Conservation (phyloP, 2,888 invertebrate genomes). For the Dynastes maya region DNA sequence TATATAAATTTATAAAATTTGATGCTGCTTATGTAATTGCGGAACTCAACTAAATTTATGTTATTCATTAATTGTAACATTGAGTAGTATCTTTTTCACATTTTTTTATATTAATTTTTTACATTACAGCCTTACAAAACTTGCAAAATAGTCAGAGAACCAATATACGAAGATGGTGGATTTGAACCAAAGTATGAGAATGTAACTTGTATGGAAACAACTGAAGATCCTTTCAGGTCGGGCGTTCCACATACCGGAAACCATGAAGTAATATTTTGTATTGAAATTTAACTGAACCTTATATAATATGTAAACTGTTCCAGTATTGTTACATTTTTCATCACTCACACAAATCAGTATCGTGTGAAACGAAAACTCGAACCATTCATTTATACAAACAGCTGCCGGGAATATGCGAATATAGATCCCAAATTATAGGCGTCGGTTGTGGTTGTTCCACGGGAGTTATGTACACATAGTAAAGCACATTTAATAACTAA, state of each 20-base stretch:
- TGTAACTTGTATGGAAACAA: constrained; percentile 19
- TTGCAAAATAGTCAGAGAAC: constrained; percentile 14
- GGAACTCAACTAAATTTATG: background rate
- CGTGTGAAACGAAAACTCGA: constrained; percentile 11
- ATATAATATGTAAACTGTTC: background rate
- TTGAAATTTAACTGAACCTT: background rate
- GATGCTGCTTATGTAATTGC: too few relatives aligned
- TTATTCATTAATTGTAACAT: background rate
- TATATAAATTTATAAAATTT: too few relatives aligned
- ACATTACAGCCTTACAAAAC: constrained; percentile 9
- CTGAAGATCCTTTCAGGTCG: constrained; percentile 18
- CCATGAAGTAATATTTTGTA: background rate
- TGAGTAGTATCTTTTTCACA: background rate
- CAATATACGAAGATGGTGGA: constrained; percentile 1
- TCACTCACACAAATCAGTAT: background rate
- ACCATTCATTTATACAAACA: background rate
- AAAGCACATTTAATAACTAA: background rate
- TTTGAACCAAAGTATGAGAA: constrained; percentile 25
- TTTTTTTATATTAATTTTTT: background rate
- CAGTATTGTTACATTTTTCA: constrained; percentile 38
- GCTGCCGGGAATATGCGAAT: background rate
- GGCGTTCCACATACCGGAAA: background rate
- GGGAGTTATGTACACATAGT: constrained; percentile 13
- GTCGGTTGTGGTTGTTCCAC: constrained; percentile 31
- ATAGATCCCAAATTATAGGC: background rate